Evolutionary conservation across 2,797 vertebrate genomes (phyloP).

Genomic region (Arctocebus calabarensis): DNA sequence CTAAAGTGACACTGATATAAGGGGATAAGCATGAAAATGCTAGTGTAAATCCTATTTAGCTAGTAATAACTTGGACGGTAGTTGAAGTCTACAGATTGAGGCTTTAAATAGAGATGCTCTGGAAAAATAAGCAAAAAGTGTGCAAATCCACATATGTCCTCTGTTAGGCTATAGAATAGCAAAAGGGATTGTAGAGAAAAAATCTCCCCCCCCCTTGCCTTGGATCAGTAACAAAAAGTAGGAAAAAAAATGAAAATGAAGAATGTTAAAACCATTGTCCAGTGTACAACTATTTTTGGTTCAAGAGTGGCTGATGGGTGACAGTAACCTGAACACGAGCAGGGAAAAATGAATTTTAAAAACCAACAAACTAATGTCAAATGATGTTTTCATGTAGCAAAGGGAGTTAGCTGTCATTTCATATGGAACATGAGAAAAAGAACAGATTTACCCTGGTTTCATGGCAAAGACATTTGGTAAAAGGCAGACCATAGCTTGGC

Average conservation of each 20-base stretch:
- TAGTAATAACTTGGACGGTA: background rate
- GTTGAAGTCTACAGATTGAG: background rate
- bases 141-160: background rate
- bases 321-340: constrained; percentile 1
- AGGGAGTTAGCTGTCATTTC: constrained; percentile 47
- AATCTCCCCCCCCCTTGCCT: background rate
- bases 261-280: background rate
- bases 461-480: constrained; percentile 71
- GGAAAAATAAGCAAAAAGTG: constrained; percentile 41
- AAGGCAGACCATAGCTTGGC: constrained; percentile 64
- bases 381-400: background rate
- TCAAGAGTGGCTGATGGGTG: background rate
- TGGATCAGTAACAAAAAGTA: constrained; percentile 41
- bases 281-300: background rate
- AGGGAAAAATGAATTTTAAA: constrained; percentile 7
- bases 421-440: constrained; percentile 67
- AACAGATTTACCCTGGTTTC: constrained; percentile 72
- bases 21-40: background rate
- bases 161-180: background rate
- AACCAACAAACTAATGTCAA: constrained; percentile 15
- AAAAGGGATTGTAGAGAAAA: constrained; percentile 14
- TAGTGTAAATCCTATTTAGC: constrained; percentile 26
- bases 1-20: background rate
- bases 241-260: background rate
- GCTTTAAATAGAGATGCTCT: constrained; percentile 49